These are phyloP conservation scores for Artibeus lituratus DNA, from an alignment of 2,797 vertebrate genomes.

Conservation along the genomic window DNA sequence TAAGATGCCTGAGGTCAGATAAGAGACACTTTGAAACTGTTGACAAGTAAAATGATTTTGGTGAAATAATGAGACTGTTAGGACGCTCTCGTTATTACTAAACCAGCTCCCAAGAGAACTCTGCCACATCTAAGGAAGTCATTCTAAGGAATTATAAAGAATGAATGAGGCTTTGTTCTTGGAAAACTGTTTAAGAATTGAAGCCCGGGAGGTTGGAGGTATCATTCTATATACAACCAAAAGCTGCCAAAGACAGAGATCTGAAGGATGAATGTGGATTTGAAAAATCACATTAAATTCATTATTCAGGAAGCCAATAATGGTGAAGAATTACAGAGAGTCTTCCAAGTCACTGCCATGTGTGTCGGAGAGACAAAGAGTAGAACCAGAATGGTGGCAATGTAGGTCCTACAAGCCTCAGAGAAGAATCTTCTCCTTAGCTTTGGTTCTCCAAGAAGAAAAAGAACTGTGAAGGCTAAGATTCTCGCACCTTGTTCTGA, in stretches of 20 bases:
- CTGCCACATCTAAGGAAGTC: not conserved
- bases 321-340: not conserved
- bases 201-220: not conserved
- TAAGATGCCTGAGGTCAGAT: not conserved
- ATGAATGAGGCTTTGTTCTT: not conserved
- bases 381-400: fast-evolving
- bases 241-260: not conserved
- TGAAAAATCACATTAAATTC: not conserved
- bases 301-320: not conserved
- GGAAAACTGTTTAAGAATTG: not conserved
- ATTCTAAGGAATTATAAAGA: not conserved
- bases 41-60: not conserved
- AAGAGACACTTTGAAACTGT: not conserved
- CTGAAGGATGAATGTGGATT: not conserved
- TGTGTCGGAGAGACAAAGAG: not conserved
- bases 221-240: not conserved
- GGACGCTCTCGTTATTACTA: not conserved
- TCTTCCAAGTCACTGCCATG: not conserved
- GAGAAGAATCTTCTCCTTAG: not conserved
- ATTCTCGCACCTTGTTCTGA: not conserved
- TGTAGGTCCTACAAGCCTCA: fast-evolving
- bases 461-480: not conserved
- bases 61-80: not conserved
- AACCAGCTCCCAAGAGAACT: not conserved
- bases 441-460: not conserved